Evolutionary conservation across 2,797 vertebrate species (phyloP).

Genomic region (Tenualosa thibaudeaui): DNA sequence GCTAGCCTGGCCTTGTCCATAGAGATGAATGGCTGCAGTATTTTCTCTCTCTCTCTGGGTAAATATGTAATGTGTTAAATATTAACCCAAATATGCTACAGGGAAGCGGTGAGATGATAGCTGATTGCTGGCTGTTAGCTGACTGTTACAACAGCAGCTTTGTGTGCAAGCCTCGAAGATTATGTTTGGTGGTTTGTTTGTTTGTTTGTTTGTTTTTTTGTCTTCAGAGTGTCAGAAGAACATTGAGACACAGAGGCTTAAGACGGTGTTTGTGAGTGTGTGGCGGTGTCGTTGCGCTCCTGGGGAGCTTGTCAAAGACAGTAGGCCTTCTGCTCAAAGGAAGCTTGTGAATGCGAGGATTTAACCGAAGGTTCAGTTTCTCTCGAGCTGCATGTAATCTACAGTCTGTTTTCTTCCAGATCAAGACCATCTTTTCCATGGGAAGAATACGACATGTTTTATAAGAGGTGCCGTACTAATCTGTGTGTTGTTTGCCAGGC

Average conservation of each 20-base stretch:
- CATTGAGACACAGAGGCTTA: background rate
- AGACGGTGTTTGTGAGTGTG: background rate
- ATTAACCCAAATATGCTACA: background rate
- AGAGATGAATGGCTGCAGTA: too few species aligned
- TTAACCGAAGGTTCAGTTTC: background rate
- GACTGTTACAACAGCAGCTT: background rate
- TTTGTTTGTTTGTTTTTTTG: background rate
- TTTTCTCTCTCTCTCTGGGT: background rate
- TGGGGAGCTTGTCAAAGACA: background rate
- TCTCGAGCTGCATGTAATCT: background rate
- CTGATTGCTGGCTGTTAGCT: background rate
- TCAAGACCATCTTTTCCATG: background rate
- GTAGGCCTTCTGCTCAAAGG: background rate
- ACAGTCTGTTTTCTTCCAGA: background rate
- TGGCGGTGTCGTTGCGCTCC: background rate
- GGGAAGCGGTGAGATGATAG: background rate
- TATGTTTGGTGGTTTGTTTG: background rate
- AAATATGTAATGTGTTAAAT: slow-evolving; percentile 4
- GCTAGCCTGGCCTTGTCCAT: too few species aligned
- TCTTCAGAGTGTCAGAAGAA: slow-evolving; percentile 5
- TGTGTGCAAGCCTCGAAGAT: background rate
- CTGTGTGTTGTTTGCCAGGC: background rate
- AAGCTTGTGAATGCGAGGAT: background rate
- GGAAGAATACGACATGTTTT: background rate
- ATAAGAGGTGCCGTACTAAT: background rate